Evolutionary conservation across 2,888 invertebrate species (phyloP), one percentile per base, ranked within the genome.

Genomic region (Philonicus albiceps): DNA sequence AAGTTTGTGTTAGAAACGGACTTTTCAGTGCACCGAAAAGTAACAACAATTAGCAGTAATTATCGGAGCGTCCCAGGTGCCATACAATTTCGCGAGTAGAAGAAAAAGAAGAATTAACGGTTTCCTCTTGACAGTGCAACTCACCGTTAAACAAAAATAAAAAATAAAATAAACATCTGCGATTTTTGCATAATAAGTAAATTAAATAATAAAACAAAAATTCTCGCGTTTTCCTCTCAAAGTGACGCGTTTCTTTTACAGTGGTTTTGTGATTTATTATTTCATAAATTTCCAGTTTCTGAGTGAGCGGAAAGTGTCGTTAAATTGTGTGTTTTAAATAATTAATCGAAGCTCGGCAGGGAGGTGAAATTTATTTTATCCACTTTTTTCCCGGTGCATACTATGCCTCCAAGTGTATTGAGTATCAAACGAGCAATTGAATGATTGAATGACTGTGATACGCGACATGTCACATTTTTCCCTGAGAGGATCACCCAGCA

Each of bases 391-490:
- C 49, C 49, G 49, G 49, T n/a, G 49, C n/a, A 49, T 49, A 49
- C 49, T 53, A 80, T 80, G 80, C 80, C 80, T 2, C 49, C 53
- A 49, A 53, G 80, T 80, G 27, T 8, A 30, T 37, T 22, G 7
- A 37, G 19, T 34, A 22, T 64, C 19, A 19, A 22, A 72, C 55
- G 49, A 83, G 34, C 64, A 64, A 55, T 89, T 89, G 88, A 89
- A 89, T 89, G 89, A 89, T 90, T 88, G 89, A 89, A 64, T 64
- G 88, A 89, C 88, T 85, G 88, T 89, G 88, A 85, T 89, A 78
- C 88, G 88, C 89, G 90, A 93, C 93, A 94, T 94, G 94, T 94
- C 94, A 94, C 94, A 94, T 94, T 94, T 94, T 94, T 94, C 94
- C 91, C 94, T 94, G 92, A 93, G 94, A 93, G 93, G 94, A 93